Evolutionary conservation across 2,888 invertebrate species (phyloP), one percentile per base, ranked within the genome.

Genomic region (Tortricodes alternella): DNA sequence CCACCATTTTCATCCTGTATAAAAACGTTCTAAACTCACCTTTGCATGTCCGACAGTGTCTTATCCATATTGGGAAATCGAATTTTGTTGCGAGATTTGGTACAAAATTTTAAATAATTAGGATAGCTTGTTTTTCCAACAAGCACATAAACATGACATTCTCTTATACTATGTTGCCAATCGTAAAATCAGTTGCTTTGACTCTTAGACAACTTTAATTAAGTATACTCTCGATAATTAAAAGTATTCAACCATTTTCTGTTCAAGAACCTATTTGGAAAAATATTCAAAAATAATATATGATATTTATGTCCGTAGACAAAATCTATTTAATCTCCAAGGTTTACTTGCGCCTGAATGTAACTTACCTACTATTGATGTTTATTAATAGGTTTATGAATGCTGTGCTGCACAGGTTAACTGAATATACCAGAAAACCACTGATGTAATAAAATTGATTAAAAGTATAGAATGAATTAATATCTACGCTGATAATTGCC

Each of bases 1-100:
- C 51, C 58, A 32, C 29, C 44, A 29, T 51, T 35, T 23, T 56
- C 46, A 59, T 58, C 61, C 61, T 55, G 34, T 48, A 49, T 55
- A 50, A n/a, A n/a, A 48, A 41, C 48, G 41, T 35, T 41, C 48
- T 41, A 48, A 56, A 56, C 23, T 50, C 35, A 37, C 49, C 55
- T 49, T 49, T 18, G 23, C 37, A 37, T 32, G 23, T 3, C 23
- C 21, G 37, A 46, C 13, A 11, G 21, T 34, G 21, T 34, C 34
- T 15, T 46, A 21, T 19, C 15, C 34, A 15, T 21, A 19, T 8
- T 13, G 21, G 13, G 13, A 32, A 46, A 46, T 19, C 32, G 21
- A 44, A 18, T 21, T 21, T 21, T 23, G 9, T 21, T 27, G 16
- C 3, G 21, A 21, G 1, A 3, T 7, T 5, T 27, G 21, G 27